Evolutionary conservation across 2,888 invertebrate species (phyloP).

Genomic region (Thymelicus acteon): DNA sequence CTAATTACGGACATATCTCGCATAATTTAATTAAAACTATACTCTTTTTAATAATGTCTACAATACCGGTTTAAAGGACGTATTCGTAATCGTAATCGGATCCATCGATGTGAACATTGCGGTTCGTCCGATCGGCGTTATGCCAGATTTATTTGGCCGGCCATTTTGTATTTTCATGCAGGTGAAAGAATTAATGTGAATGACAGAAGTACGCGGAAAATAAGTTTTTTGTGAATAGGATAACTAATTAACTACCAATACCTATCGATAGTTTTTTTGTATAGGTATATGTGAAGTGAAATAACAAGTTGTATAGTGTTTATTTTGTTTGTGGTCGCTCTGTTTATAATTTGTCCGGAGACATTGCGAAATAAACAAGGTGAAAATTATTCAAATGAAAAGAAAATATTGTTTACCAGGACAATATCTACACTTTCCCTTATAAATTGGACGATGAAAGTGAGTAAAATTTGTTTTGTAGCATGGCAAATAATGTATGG

Average conservation of each 20-base stretch:
- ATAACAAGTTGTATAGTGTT: slow-evolving; percentile 36
- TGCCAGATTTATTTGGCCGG: slow-evolving; percentile 61
- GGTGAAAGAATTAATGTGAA: slow-evolving; percentile 47
- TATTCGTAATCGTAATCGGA: slow-evolving; percentile 50
- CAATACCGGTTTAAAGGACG: slow-evolving; percentile 35
- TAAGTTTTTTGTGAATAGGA: slow-evolving; percentile 54
- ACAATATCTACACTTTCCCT: slow-evolving; percentile 37
- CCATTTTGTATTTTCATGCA: slow-evolving; percentile 76
- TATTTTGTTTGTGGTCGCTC: slow-evolving; percentile 17
- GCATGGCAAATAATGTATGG: slow-evolving; percentile 40
- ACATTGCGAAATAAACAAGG: slow-evolving; percentile 20
- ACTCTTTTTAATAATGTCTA: slow-evolving; percentile 38
- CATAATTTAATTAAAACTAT: slow-evolving; percentile 56
- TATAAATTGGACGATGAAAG: slow-evolving; percentile 45
- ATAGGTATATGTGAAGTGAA: slow-evolving; percentile 32
- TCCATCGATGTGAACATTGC: slow-evolving; percentile 45
- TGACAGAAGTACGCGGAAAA: slow-evolving; percentile 67
- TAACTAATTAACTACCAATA: neutral
- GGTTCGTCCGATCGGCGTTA: slow-evolving; percentile 39
- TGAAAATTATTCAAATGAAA: slow-evolving; percentile 11
- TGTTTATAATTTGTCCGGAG: neutral
- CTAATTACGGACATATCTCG: slow-evolving; percentile 56
- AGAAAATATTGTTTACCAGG: slow-evolving; percentile 6
- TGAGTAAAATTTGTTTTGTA: slow-evolving; percentile 42
- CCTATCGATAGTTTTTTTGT: slow-evolving; percentile 37